These are phyloP conservation scores for Orchesellides sinensis DNA, from an alignment of 2,888 invertebrate genomes.

Conservation along the genomic window DNA sequence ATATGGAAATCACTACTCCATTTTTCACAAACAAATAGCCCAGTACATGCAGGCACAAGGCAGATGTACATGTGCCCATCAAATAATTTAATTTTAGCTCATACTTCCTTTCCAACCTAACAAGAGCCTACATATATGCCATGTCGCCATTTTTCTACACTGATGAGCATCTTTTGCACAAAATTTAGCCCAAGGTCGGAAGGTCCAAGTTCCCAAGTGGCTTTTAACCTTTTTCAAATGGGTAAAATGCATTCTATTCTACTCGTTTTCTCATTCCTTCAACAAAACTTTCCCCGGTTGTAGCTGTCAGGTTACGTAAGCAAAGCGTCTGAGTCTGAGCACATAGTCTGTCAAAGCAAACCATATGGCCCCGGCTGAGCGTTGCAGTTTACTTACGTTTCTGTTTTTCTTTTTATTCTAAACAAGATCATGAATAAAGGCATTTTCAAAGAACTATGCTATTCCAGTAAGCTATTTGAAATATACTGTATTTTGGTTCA, in stretches of 20 bases:
- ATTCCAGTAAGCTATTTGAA: too few relatives aligned
- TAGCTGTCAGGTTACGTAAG: neutral
- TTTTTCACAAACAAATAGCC: conserved; percentile 1
- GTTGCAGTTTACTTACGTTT: too few relatives aligned
- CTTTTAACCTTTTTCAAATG: conserved; percentile 40
- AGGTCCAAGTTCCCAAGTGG: conserved; percentile 26
- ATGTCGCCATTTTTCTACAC: neutral
- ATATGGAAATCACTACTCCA: conserved; percentile 36
- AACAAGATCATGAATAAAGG: too few relatives aligned
- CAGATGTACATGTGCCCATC: conserved; percentile 25
- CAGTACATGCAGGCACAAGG: neutral
- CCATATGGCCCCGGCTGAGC: too few relatives aligned
- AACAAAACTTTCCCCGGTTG: too few relatives aligned
- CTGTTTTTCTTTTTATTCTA: too few relatives aligned
- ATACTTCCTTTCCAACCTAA: neutral
- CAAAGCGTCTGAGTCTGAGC: too few relatives aligned
- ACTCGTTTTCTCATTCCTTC: neutral
- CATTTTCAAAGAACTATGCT: too few relatives aligned
- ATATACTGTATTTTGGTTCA: too few relatives aligned
- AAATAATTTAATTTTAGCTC: conserved; percentile 44
- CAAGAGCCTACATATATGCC: neutral
- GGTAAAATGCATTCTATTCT: neutral
- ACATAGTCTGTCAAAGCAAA: too few relatives aligned
- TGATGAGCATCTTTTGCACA: conserved; percentile 8
- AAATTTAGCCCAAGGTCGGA: conserved; percentile 16